phyloP scores from a whole-genome alignment of 2,113 vertebrate species.

The Microtus ochrogaster region DNA sequence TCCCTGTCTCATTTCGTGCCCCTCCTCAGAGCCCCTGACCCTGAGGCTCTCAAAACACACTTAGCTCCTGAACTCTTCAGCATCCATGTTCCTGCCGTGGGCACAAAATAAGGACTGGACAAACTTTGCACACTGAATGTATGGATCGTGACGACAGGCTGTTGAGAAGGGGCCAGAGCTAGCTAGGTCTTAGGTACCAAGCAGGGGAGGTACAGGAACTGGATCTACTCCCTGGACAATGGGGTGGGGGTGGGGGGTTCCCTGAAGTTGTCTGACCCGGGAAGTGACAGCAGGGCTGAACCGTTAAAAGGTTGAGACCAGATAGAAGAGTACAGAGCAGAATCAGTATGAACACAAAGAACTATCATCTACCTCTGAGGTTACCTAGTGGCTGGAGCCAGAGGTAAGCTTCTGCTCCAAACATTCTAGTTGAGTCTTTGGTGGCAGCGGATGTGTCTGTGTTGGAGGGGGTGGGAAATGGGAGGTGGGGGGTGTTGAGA shows the following conservation, averaged over 20 bases:
- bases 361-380: too few species aligned
- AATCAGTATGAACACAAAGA: background rate
- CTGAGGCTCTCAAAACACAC: constrained; percentile 62
- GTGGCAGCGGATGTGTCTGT: too few species aligned
- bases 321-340: background rate
- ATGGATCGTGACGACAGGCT: background rate
- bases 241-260: background rate
- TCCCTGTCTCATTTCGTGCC: constrained; percentile 54
- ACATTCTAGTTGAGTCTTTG: background rate
- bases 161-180: background rate
- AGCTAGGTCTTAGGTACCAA: background rate
- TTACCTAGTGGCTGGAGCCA: background rate
- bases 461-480: background rate
- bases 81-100: constrained; percentile 29
- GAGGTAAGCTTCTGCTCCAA: constrained; percentile 30
- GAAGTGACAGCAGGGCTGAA: constrained; percentile 31
- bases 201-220: background rate
- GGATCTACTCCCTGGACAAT: background rate
- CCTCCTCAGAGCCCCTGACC: constrained; percentile 70
- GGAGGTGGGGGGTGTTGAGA: background rate
- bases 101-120: constrained; percentile 26
- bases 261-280: constrained; percentile 39
- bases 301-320: background rate
- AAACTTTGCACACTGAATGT: constrained; percentile 22
- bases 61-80: constrained; percentile 49